Conservation (phyloP, 2,797 vertebrate genomes). For the Ammospiza maritima region DNA sequence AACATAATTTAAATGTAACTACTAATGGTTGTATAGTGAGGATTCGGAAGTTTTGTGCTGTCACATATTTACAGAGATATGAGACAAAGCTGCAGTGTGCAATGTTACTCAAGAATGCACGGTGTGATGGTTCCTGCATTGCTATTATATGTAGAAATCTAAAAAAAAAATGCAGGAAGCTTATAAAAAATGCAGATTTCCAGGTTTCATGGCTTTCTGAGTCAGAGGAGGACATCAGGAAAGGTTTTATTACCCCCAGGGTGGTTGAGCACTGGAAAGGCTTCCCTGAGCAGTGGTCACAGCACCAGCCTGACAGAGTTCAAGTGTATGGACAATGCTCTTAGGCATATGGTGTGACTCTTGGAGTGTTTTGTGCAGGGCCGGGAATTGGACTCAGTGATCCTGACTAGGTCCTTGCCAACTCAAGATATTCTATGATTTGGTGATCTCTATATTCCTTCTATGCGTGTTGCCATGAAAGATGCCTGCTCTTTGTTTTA, state of each 20-base stretch:
- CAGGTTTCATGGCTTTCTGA: background rate
- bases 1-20: background rate
- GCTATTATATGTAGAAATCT: background rate
- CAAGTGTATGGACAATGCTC: background rate
- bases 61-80: background rate
- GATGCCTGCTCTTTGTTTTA: background rate
- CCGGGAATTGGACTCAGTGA: background rate
- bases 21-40: background rate
- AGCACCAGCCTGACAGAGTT: background rate
- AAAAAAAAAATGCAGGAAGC: background rate
- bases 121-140: background rate
- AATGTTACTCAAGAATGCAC: background rate
- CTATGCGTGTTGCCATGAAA: background rate
- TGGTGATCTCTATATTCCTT: background rate
- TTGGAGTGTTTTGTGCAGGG: background rate
- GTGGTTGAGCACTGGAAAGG: background rate
- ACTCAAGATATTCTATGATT: background rate
- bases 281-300: background rate
- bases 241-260: background rate
- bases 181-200: background rate
- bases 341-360: background rate
- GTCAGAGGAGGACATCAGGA: background rate
- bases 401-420: background rate
- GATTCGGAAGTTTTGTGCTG: background rate
- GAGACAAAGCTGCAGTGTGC: accelerated